Evolutionary conservation across 2,113 vertebrate genomes (phyloP).

Genomic region (Nesogale talazaci): DNA sequence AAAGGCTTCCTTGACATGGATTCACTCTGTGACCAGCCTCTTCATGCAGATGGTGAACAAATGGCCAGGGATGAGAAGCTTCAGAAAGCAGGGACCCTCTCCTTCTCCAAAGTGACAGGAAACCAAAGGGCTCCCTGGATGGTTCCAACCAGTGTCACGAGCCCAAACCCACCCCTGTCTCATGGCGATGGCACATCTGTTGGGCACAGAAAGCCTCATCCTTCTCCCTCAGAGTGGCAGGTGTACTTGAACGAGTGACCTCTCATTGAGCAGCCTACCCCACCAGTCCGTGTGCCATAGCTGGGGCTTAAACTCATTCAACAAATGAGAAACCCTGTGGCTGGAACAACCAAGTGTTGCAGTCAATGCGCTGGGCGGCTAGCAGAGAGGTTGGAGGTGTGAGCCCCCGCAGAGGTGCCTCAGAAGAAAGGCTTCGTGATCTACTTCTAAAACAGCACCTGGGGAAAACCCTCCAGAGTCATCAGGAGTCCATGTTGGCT

Average conservation of each 20-base stretch:
- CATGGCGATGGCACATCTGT: too few relatives aligned
- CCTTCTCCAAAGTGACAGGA: background rate
- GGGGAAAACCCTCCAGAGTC: background rate
- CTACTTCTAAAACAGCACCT: background rate
- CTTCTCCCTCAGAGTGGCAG: too few relatives aligned
- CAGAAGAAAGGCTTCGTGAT: background rate
- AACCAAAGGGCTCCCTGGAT: background rate
- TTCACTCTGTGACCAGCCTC: background rate
- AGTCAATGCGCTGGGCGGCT: background rate
- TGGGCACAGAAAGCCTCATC: too few relatives aligned
- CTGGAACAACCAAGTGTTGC: background rate
- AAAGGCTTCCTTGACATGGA: background rate
- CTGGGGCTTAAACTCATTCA: too few relatives aligned
- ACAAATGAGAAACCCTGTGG: background rate
- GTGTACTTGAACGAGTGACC: too few relatives aligned
- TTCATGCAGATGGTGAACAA: background rate
- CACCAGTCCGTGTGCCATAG: too few relatives aligned
- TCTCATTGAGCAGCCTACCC: too few relatives aligned
- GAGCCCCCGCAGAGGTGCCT: background rate
- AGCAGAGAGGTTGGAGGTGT: background rate
- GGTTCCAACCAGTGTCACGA: background rate
- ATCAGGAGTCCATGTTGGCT: background rate
- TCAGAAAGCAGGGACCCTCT: background rate
- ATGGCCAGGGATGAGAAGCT: background rate
- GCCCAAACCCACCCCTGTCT: too few relatives aligned